Base-by-base conservation (phyloP, 2,888 invertebrate species). In the Drosophila picticornis region DNA sequence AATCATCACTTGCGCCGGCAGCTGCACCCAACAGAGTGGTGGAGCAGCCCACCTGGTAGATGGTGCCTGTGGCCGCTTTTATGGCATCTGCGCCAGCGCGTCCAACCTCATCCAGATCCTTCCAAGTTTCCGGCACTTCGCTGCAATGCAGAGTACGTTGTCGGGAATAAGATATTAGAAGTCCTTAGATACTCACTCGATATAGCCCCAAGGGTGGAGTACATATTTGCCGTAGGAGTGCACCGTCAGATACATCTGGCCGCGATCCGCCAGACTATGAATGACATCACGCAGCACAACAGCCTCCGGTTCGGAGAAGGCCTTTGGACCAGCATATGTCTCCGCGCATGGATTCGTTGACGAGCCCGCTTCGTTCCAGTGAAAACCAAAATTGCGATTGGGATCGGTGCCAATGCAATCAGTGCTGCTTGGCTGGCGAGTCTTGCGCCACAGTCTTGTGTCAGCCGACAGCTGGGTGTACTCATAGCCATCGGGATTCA, bases 401-500 rank as follows among this genome's bases (percentile, higher is more conserved):
- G 94, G 94, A 88, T 96, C 96, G 0, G 94, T 94, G 5, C 96
- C 96, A 34, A 81, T 73, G 50, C 89, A 89, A 4, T 74, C 27
- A 2, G 16, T 40, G n/a, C 52, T 74, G 34, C 70, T 77, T 19
- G 87, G 90, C 3, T 93, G 92, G 0, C 95, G 92, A 0, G 94
- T 95, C 81, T 95, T 95, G 13, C 95, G 93, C 95, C 95, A 95
- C 6, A 91, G 53, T 4, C 92, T 81, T 6, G 77, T 60, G 9
- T 70, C 56, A 25, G 25, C 52, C 10, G 77, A 74, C 9, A 22
- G 11, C 63, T 94, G 94, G 0, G 95, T 94, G 90, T 93, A 96
- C 73, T 94, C 95, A 81, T 96, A 96, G 0, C 96, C 96, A 90
- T 96, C 96, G 3, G 96, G 95, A 90, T 96, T 96, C 19, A 95